Conservation (phyloP, 2,888 invertebrate species). For the Plagiodera versicolora region DNA sequence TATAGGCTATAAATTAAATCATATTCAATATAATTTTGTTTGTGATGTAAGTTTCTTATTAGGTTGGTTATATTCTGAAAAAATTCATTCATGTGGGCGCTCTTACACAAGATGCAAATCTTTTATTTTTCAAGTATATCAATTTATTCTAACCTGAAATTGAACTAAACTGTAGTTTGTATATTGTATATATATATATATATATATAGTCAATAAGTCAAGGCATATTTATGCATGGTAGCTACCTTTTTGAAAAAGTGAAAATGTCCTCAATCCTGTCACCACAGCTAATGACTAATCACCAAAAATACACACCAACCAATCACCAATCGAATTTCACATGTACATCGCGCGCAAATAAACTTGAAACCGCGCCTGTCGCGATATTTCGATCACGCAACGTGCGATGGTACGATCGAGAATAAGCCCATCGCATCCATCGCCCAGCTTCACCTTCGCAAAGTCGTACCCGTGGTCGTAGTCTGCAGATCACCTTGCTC, state of each 20-base stretch:
- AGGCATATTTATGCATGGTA: no score
- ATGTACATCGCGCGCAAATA: not conserved
- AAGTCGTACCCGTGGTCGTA: slow-evolving; percentile 25
- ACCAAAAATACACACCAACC: slow-evolving; percentile 1
- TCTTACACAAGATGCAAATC: no score
- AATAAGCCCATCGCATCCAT: slow-evolving; percentile 21
- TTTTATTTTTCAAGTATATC: no score
- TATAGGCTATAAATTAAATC: no score
- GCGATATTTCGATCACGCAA: slow-evolving; percentile 7
- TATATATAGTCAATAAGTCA: no score
- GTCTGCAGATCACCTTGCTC: slow-evolving; percentile 34
- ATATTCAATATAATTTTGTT: no score
- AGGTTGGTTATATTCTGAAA: no score
- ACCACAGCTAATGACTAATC: not conserved
- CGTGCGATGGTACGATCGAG: slow-evolving; percentile 25
- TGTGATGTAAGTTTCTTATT: no score
- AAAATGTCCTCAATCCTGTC: not conserved
- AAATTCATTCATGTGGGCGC: no score
- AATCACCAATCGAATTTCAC: slow-evolving; percentile 21
- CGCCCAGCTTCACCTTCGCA: slow-evolving; percentile 29
- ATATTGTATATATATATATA: no score
- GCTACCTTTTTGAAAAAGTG: not conserved
- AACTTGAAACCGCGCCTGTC: slow-evolving; percentile 5
- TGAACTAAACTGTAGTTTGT: no score
- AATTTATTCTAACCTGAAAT: no score